Conservation (phyloP, 2,888 invertebrate species). For the Cremastinae sp. region DNA sequence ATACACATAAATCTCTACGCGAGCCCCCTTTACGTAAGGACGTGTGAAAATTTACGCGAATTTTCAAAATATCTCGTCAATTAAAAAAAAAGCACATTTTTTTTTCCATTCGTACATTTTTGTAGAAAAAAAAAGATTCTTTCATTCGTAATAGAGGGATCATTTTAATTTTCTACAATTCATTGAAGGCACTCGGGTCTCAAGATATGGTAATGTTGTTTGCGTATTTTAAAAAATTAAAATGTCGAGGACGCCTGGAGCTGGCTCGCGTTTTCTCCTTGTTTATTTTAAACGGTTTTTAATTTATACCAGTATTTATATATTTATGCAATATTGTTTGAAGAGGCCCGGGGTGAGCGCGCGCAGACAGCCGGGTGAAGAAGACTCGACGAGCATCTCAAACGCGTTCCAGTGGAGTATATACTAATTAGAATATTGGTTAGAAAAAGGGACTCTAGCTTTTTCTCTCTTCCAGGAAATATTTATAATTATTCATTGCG, state of each 20-base stretch:
- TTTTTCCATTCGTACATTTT: no score
- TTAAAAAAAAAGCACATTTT: no score
- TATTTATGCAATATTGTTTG: not conserved
- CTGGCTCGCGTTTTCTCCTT: no score
- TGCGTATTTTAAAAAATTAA: no score
- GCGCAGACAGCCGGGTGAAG: constrained; percentile 1
- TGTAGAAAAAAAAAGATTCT: no score
- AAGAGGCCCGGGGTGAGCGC: not conserved
- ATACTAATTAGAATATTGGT: constrained; percentile 58
- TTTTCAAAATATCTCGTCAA: no score
- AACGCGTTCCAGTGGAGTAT: constrained; percentile 49
- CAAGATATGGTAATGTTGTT: not conserved
- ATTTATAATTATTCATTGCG: constrained; percentile 27
- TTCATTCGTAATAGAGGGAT: no score
- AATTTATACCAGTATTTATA: no score
- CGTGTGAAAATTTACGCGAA: not conserved
- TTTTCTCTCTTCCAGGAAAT: constrained; percentile 36
- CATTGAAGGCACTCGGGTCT: no score
- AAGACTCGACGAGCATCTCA: constrained; percentile 48
- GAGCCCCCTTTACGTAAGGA: constrained; percentile 5
- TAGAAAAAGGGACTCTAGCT: constrained; percentile 26
- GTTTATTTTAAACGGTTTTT: not conserved
- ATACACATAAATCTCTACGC: not conserved
- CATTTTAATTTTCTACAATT: no score
- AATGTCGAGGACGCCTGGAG: no score